Evolutionary conservation across 2,888 invertebrate genomes (phyloP).

Genomic region (Platerodrilus igneus): DNA sequence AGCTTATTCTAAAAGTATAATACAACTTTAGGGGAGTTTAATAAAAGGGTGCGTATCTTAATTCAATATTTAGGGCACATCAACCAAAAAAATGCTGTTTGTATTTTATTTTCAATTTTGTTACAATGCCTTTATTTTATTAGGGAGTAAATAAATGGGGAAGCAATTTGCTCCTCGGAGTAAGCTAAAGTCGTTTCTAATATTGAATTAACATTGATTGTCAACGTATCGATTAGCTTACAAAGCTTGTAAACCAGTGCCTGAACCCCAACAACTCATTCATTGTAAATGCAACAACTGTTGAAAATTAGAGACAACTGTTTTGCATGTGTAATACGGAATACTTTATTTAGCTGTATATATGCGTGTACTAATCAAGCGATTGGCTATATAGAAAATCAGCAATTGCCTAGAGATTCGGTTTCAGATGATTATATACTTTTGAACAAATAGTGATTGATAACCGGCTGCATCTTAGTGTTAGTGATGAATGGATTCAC

Average conservation of each 20-base stretch:
- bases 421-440: too few relatives aligned
- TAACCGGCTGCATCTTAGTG: too few relatives aligned
- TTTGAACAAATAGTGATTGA: too few relatives aligned
- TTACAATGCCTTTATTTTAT: constrained; percentile 30
- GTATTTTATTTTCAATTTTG: constrained; percentile 24
- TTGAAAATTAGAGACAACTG: too few relatives aligned
- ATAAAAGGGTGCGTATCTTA: constrained; percentile 10
- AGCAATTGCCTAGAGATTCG: too few relatives aligned
- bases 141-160: constrained; percentile 29
- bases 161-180: constrained; percentile 22
- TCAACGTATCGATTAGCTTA: constrained; percentile 32
- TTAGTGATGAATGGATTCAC: too few relatives aligned
- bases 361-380: too few relatives aligned
- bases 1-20: not conserved
- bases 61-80: constrained; percentile 1
- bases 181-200: constrained; percentile 31
- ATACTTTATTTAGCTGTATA: too few relatives aligned
- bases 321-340: too few relatives aligned
- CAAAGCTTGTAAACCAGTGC: constrained; percentile 19
- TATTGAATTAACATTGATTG: constrained; percentile 45
- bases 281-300: too few relatives aligned
- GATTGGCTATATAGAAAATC: too few relatives aligned
- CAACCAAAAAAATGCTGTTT: constrained; percentile 8
- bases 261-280: constrained; percentile 17
- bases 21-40: not conserved